Percentiles rank a stretch among this genome's conserved stretches.
These are phyloP conservation scores for Gallinago undulata DNA, from an alignment of 2,113 vertebrate genomes.

Conservation along the genomic window DNA sequence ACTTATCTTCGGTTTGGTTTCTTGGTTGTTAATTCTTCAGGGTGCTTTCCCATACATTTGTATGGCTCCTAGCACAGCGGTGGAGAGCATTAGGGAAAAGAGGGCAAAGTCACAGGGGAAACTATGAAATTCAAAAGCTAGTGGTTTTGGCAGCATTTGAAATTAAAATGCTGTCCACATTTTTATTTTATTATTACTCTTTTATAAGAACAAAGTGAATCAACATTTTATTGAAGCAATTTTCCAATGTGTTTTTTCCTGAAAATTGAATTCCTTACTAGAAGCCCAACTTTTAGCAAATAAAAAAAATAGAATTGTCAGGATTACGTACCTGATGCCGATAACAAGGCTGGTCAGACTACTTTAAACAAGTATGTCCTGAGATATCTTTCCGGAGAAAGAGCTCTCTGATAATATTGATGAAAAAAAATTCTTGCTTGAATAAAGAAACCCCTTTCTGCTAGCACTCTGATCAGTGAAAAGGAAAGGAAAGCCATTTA, in stretches of 20 bases:
- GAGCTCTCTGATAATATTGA: neutral
- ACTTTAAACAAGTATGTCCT: neutral
- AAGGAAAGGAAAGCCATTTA: neutral
- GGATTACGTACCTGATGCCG: neutral
- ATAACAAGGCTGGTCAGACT: neutral
- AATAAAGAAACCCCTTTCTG: neutral
- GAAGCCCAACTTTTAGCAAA: neutral
- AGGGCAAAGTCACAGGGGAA: neutral
- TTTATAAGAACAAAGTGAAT: neutral
- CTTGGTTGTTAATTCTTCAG: neutral
- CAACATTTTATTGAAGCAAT: neutral
- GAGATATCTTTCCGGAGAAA: neutral
- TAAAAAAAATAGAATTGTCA: neutral
- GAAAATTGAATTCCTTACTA: neutral
- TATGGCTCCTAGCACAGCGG: neutral
- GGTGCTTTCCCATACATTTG: neutral
- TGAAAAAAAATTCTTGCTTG: neutral
- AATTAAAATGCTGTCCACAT: neutral
- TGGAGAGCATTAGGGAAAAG: rapidly evolving
- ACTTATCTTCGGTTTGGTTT: neutral
- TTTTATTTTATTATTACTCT: neutral
- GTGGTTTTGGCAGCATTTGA: neutral
- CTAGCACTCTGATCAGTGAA: neutral
- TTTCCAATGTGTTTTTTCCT: neutral
- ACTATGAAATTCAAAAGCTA: neutral